These are phyloP conservation scores for Palythoa heliodiscus DNA, from an alignment of 92 coral and sea anemone genomes.

Conservation along the genomic window DNA sequence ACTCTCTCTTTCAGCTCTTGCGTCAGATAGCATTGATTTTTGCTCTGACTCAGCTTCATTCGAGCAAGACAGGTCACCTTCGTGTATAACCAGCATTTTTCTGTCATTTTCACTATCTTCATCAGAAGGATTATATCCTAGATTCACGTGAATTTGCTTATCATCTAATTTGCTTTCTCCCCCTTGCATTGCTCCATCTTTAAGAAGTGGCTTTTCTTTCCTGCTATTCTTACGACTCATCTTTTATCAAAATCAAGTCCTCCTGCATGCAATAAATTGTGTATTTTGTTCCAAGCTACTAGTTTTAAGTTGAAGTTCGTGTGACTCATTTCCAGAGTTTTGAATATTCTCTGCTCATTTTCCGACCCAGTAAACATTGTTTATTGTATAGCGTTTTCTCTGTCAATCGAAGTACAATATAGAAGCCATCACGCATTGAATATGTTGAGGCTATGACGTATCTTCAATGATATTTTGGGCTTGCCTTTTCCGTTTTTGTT, in stretches of 20 bases:
- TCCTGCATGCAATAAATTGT: not conserved
- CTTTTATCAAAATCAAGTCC: not conserved
- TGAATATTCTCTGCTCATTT: constrained; percentile 41
- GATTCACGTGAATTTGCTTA: not conserved
- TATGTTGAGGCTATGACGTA: constrained; percentile 22
- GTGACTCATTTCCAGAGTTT: constrained; percentile 2
- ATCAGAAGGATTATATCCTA: constrained; percentile 4
- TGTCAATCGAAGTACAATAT: constrained; percentile 17
- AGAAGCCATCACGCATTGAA: constrained; percentile 19
- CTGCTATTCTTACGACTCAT: constrained; percentile 22
- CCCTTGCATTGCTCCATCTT: not conserved
- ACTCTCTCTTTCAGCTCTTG: not conserved
- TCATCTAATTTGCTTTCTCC: not conserved
- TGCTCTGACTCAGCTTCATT: not conserved
- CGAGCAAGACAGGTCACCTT: not conserved
- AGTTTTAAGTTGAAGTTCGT: not conserved
- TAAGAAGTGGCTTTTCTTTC: not conserved
- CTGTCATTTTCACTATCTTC: constrained; percentile 14
- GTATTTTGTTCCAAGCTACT: not conserved
- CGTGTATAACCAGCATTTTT: constrained; percentile 5
- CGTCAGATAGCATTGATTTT: not conserved
- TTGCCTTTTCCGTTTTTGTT: constrained; percentile 11
- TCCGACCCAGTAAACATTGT: constrained; percentile 21
- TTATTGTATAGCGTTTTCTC: constrained; percentile 10
- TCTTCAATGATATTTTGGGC: constrained; percentile 18